phyloP scores from a whole-genome alignment of 64 coral and sea anemone genomes.

The Pocillopora damicornis region DNA sequence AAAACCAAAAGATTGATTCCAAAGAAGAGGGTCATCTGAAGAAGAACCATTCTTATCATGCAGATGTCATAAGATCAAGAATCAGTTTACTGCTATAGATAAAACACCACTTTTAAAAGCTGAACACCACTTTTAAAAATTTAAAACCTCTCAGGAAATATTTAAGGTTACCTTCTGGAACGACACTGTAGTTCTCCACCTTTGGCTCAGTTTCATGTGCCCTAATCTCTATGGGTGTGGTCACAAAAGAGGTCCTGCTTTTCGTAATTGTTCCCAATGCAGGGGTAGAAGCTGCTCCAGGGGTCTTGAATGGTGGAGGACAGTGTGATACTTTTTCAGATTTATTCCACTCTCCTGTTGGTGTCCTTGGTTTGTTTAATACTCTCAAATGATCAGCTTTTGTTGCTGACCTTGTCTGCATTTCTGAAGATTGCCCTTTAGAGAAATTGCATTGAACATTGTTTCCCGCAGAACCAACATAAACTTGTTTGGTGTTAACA shows the following conservation, averaged over 20 bases:
- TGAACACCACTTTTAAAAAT: no score
- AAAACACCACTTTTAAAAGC: no score
- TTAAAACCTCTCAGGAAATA: background rate
- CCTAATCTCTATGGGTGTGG: constrained; percentile 5
- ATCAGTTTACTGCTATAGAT: background rate
- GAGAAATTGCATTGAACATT: background rate
- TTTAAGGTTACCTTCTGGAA: constrained; percentile 51
- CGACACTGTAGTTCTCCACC: constrained; percentile 10
- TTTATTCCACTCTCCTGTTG: background rate
- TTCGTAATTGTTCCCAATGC: background rate
- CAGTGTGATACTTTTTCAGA: background rate
- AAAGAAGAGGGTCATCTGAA: constrained; percentile 86
- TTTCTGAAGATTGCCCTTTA: background rate
- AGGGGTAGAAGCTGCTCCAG: constrained; percentile 39
- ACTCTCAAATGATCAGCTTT: background rate
- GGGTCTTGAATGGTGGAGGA: background rate
- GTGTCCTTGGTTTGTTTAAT: constrained; percentile 1
- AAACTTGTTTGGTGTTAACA: background rate
- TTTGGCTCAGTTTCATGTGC: background rate
- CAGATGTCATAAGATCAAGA: no score
- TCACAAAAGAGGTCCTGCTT: constrained; percentile 1
- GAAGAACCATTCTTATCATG: background rate
- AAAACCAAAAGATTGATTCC: constrained; percentile 95
- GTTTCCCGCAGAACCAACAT: background rate
- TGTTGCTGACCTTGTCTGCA: background rate